These are phyloP conservation scores for Cyprinus carpio DNA, from an alignment of 2,113 vertebrate species.

Conservation along the genomic window DNA sequence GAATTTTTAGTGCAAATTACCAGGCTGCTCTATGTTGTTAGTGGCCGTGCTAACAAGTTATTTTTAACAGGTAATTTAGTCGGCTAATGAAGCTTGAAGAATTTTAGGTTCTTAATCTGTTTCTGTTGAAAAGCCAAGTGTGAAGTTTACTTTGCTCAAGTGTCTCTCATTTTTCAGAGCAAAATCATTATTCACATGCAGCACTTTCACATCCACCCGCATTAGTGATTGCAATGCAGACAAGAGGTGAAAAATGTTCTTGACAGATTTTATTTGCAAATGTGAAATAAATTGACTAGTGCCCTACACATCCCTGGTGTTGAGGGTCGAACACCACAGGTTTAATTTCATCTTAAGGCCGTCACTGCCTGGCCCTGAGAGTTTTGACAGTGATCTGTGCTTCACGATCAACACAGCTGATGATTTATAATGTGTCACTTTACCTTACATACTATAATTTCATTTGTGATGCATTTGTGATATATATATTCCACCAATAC, in stretches of 20 bases:
- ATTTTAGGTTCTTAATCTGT: background rate
- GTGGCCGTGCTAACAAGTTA: background rate
- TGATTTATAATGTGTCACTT: slow-evolving; percentile 6
- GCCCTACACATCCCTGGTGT: background rate
- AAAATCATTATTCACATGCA: background rate
- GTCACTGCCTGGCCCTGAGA: background rate
- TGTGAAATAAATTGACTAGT: slow-evolving; percentile 7
- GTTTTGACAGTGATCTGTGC: slow-evolving; percentile 23
- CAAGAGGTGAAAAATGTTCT: background rate
- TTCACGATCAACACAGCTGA: background rate
- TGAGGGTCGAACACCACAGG: background rate
- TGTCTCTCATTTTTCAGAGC: background rate
- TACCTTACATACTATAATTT: background rate
- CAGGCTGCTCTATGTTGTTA: slow-evolving; percentile 8
- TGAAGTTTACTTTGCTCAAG: slow-evolving; percentile 11
- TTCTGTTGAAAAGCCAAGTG: background rate
- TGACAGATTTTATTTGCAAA: background rate
- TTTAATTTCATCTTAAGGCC: background rate
- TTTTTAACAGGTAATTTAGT: slow-evolving; percentile 26
- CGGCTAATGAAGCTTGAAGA: slow-evolving; percentile 6
- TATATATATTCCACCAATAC: no score
- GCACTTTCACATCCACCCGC: background rate
- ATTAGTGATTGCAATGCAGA: background rate
- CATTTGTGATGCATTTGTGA: background rate
- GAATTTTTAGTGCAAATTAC: background rate